Percentiles rank a stretch among this genome's conserved stretches.
phyloP scores from a whole-genome alignment of 1,140 invertebrate genomes.

The Leptinotarsa lineolata region DNA sequence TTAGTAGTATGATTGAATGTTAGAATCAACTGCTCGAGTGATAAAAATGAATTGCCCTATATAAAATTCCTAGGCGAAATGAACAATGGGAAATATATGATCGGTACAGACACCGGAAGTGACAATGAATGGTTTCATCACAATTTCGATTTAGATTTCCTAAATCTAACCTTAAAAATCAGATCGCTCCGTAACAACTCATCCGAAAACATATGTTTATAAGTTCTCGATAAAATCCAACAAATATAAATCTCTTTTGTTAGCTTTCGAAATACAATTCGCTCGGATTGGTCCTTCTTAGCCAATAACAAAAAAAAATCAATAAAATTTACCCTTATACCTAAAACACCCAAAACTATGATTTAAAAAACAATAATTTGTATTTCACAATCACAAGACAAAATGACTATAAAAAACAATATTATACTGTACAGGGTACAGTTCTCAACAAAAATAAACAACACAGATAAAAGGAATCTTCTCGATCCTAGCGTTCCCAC shows the following conservation, averaged over 20 bases:
- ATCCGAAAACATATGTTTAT: background rate
- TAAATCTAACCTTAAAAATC: slow-evolving; percentile 24
- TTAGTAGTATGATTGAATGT: slow-evolving; percentile 17
- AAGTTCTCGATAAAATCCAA: slow-evolving; percentile 11
- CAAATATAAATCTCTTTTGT: slow-evolving; percentile 19
- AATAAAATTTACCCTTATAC: background rate
- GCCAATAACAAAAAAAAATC: slow-evolving; percentile 7
- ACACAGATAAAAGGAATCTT: background rate
- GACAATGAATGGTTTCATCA: slow-evolving; percentile 25
- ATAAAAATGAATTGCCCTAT: background rate
- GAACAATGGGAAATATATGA: slow-evolving; percentile 19
- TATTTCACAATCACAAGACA: slow-evolving; percentile 20
- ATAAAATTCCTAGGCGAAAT: slow-evolving; percentile 9
- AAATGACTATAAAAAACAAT: slow-evolving; percentile 12
- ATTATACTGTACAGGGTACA: slow-evolving; percentile 24
- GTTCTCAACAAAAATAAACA: slow-evolving; percentile 15
- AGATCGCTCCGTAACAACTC: slow-evolving; percentile 24
- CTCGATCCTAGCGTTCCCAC: background rate
- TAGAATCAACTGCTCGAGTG: background rate
- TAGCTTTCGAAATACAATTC: slow-evolving; percentile 7
- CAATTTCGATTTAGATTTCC: slow-evolving; percentile 24
- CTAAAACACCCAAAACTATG: slow-evolving; percentile 4
- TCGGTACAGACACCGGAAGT: slow-evolving; percentile 22
- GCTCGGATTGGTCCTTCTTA: slow-evolving; percentile 24
- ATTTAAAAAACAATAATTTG: slow-evolving; percentile 14